Percentiles rank a stretch among this genome's conserved stretches.
Evolutionary conservation across 1,140 invertebrate genomes (phyloP).

Genomic region (Vollenhovia emeryi): DNA sequence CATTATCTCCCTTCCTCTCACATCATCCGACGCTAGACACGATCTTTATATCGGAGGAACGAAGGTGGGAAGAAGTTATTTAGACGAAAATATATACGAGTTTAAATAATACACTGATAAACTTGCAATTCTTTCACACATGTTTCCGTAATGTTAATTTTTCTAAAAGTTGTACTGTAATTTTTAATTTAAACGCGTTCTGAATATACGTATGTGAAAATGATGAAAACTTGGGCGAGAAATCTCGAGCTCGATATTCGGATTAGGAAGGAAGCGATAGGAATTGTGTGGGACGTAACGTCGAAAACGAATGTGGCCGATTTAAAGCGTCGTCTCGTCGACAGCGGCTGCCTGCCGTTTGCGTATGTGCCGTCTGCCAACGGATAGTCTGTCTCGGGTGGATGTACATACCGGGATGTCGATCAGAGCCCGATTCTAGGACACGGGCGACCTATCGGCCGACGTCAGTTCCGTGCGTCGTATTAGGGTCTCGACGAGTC

Average conservation of each 20-base stretch:
- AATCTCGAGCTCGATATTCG: slow-evolving; percentile 2
- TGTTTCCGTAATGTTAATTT: neutral
- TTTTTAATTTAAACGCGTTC: slow-evolving; percentile 22
- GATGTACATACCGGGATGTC: slow-evolving; percentile 43
- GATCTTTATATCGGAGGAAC: slow-evolving; percentile 18
- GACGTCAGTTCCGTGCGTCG: slow-evolving; percentile 54
- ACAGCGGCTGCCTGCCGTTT: slow-evolving; percentile 18
- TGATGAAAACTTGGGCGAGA: neutral
- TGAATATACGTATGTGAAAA: neutral
- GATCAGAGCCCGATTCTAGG: slow-evolving; percentile 52
- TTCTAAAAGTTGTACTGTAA: neutral
- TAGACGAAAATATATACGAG: neutral
- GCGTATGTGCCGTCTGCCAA: slow-evolving; percentile 42
- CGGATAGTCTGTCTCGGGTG: slow-evolving; percentile 46
- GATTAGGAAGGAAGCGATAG: slow-evolving; percentile 9
- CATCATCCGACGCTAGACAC: neutral
- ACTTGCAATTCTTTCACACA: neutral
- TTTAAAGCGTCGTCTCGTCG: slow-evolving; percentile 44
- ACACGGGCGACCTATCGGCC: slow-evolving; percentile 47
- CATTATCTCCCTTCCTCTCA: neutral
- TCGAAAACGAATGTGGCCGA: slow-evolving; percentile 27
- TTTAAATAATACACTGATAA: too few relatives aligned
- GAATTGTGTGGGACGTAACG: neutral
- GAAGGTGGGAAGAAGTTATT: neutral
- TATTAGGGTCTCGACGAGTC: slow-evolving; percentile 60